Evolutionary conservation across 2,888 invertebrate species (phyloP).

Genomic region (Diploptera punctata): DNA sequence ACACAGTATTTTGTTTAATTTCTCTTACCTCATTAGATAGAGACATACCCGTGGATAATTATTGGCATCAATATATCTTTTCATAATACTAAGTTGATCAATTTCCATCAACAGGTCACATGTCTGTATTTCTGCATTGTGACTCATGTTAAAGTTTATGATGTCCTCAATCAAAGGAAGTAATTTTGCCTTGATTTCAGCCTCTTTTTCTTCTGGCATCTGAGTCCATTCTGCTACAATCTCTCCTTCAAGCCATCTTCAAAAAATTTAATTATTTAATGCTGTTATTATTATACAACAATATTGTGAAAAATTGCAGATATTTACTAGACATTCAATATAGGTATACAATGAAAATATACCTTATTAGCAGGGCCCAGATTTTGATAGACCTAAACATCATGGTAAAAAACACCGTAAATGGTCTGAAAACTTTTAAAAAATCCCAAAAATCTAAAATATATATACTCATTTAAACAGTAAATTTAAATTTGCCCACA

Average conservation of each 20-base stretch:
- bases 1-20: too few species aligned
- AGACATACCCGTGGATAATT: conserved; percentile 55
- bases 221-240: conserved; percentile 86
- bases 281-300: too few species aligned
- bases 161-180: conserved; percentile 85
- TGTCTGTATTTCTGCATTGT: conserved; percentile 98
- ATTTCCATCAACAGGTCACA: conserved; percentile 99
- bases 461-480: too few species aligned
- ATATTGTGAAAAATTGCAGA: too few species aligned
- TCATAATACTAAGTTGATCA: conserved; percentile 85
- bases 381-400: too few species aligned
- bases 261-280: conserved; percentile 38
- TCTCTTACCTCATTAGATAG: conserved; percentile 74
- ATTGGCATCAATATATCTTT: conserved; percentile 85
- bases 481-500: too few species aligned
- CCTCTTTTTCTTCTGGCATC: conserved; percentile 59
- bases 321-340: too few species aligned
- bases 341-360: too few species aligned
- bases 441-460: too few species aligned
- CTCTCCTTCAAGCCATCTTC: conserved; percentile 77
- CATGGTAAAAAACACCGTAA: too few species aligned
- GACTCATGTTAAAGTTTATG: conserved; percentile 93
- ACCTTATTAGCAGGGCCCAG: too few species aligned
- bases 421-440: too few species aligned
- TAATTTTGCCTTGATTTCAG: conserved; percentile 58